phyloP scores from a whole-genome alignment of 2,888 invertebrate species.

The Ypsolopha sequella region DNA sequence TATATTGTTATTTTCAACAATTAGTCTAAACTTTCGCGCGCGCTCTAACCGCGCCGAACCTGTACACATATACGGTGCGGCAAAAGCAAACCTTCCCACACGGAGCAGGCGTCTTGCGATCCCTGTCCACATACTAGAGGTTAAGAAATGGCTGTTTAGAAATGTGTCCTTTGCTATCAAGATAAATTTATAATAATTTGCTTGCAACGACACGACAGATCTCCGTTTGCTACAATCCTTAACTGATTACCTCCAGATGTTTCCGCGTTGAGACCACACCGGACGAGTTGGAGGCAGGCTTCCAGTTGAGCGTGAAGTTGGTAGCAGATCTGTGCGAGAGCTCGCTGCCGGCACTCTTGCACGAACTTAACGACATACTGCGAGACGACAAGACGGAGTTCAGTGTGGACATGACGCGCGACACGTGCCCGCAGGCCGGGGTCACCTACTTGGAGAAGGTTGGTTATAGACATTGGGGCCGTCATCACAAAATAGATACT shows the following conservation, averaged over 20 bases:
- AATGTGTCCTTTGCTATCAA: too few species aligned
- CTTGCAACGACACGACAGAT: too few species aligned
- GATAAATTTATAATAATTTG: too few species aligned
- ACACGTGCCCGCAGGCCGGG: constrained; percentile 61
- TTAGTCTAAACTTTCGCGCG: too few species aligned
- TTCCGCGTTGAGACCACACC: constrained; percentile 56
- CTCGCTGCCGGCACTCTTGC: constrained; percentile 37
- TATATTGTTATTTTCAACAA: too few species aligned
- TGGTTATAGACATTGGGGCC: constrained; percentile 10
- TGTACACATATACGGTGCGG: too few species aligned
- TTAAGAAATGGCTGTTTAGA: too few species aligned
- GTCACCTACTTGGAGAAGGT: constrained; percentile 71
- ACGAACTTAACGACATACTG: constrained; percentile 35
- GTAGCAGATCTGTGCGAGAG: constrained; percentile 39
- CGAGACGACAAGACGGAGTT: constrained; percentile 20
- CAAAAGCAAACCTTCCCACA: too few species aligned
- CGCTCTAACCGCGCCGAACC: too few species aligned
- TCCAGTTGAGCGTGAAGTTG: constrained; percentile 65
- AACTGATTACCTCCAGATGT: constrained; percentile 39
- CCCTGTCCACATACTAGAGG: too few species aligned
- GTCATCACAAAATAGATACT: too few species aligned
- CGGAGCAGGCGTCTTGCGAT: too few species aligned
- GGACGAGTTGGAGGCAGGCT: constrained; percentile 37
- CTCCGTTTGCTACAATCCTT: background rate
- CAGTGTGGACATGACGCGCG: constrained; percentile 41